A percentile compares a stretch with the other conserved stretches of the same genome.
phyloP scores from a whole-genome alignment of 2,113 vertebrate species.

The Galbula dea region DNA sequence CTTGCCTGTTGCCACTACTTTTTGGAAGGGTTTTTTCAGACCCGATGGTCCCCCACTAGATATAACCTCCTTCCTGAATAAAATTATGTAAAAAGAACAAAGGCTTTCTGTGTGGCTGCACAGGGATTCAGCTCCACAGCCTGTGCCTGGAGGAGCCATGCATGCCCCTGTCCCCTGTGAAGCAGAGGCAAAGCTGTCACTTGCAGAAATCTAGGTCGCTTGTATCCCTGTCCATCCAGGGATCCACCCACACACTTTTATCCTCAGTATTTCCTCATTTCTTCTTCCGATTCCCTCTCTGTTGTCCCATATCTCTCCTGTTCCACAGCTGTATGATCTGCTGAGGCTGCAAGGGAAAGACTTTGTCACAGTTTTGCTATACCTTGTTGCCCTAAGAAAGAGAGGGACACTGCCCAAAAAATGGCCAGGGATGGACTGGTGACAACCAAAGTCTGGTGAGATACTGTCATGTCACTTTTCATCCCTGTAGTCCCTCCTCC shows the following conservation, averaged over 20 bases:
- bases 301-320: not conserved
- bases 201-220: not conserved
- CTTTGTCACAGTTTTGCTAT: not conserved
- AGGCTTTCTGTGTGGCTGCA: not conserved
- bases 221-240: not conserved
- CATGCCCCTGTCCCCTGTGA: rapidly evolving
- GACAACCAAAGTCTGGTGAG: not conserved
- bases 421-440: not conserved
- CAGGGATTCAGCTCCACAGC: not conserved
- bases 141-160: not conserved
- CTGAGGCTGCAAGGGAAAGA: not conserved
- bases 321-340: not conserved
- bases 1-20: not conserved
- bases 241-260: rapidly evolving
- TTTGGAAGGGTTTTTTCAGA: not conserved
- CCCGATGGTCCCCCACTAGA: not conserved
- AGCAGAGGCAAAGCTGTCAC: not conserved
- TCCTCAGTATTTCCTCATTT: not conserved
- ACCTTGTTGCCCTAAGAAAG: not conserved
- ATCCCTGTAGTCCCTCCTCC: not conserved
- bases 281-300: not conserved
- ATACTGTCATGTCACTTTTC: not conserved
- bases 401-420: not conserved
- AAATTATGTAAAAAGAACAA: not conserved
- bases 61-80: not conserved